Evolutionary conservation across 2,797 vertebrate species (phyloP).

Genomic region (Macrochelys suwanniensis): DNA sequence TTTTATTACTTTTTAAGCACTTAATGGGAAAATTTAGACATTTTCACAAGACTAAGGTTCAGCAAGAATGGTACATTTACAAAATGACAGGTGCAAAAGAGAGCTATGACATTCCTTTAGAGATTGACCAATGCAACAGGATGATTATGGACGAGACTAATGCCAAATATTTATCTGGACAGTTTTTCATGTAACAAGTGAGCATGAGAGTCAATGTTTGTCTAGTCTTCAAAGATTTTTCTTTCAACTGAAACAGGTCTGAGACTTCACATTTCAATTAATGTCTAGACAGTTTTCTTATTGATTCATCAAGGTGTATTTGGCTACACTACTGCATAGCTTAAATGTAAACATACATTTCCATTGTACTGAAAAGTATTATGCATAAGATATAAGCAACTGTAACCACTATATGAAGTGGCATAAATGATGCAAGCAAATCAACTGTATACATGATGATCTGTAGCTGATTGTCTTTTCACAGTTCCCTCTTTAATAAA

Average conservation of each 20-base stretch:
- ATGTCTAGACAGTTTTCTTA: constrained; percentile 44
- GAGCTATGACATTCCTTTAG: neutral
- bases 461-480: constrained; percentile 72
- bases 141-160: neutral
- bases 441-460: neutral
- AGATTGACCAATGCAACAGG: neutral
- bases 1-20: constrained; percentile 87
- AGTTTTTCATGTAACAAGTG: neutral
- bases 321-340: constrained; percentile 72
- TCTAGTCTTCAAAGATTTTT: neutral
- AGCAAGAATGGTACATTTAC: constrained; percentile 58
- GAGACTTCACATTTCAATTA: constrained; percentile 79
- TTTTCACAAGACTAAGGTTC: constrained; percentile 77
- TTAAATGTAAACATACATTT: constrained; percentile 75
- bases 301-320: constrained; percentile 70
- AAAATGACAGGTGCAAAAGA: constrained; percentile 61
- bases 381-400: constrained; percentile 47
- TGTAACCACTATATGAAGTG: constrained; percentile 14
- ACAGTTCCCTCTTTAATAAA: neutral
- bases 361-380: constrained; percentile 66
- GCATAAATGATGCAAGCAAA: constrained; percentile 54
- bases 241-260: constrained; percentile 58
- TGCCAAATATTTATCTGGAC: neutral
- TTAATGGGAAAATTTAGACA: constrained; percentile 84
- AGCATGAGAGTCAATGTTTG: constrained; percentile 10